A percentile compares a stretch with the other conserved stretches of the same genome.
These are phyloP conservation scores for Frieseomelitta varia DNA, from an alignment of 1,140 invertebrate genomes.

Conservation along the genomic window DNA sequence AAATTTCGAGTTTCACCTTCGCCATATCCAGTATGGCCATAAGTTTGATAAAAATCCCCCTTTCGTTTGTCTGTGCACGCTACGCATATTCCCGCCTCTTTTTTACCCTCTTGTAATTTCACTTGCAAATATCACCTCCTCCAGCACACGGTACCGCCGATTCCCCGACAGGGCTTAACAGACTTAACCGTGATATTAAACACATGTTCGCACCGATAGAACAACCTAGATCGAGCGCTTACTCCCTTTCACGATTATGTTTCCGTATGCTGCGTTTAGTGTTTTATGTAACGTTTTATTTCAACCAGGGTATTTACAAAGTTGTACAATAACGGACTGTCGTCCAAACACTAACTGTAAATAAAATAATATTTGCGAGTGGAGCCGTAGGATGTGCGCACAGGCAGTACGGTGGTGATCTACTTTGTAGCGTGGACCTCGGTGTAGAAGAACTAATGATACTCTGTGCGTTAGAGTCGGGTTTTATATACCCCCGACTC, in stretches of 20 bases:
- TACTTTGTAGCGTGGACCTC: no score
- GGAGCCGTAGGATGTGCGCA: no score
- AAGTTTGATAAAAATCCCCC: constrained; percentile 43
- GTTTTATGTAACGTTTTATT: no score
- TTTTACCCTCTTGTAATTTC: constrained; percentile 54
- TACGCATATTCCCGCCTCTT: constrained; percentile 21
- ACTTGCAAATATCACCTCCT: constrained; percentile 65
- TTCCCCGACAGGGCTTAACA: constrained; percentile 54
- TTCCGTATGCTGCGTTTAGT: not conserved
- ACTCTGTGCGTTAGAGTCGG: no score
- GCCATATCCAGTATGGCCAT: not conserved
- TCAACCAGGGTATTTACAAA: no score
- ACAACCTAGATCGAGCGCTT: not conserved
- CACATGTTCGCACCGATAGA: constrained; percentile 39
- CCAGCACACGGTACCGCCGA: not conserved
- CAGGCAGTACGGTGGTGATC: no score
- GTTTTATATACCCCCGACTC: no score
- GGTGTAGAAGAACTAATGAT: no score
- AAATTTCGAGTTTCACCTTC: constrained; percentile 14
- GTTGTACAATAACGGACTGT: no score
- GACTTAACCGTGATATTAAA: constrained; percentile 54
- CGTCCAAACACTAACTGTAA: no score
- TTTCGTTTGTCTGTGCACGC: constrained; percentile 1
- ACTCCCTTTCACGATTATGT: not conserved
- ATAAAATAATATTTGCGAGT: no score